A percentile compares a stretch with the other conserved stretches of the same genome.
These are phyloP conservation scores for Xiphorhynchus erythropygius DNA, from an alignment of 2,797 vertebrate species.

Conservation along the genomic window DNA sequence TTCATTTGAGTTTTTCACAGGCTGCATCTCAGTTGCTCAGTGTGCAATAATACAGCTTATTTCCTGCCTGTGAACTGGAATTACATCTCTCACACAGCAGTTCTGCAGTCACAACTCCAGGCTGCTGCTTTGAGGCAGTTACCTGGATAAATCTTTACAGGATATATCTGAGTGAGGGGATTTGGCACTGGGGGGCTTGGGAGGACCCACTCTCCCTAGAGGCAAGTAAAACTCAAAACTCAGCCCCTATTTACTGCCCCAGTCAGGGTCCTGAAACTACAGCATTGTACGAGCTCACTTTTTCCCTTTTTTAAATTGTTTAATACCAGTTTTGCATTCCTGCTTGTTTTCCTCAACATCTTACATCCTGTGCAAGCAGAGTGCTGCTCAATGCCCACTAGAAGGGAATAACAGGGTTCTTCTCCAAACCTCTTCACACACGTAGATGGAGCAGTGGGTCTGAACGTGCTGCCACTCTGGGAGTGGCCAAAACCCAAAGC, in stretches of 20 bases:
- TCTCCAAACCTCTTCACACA: background rate
- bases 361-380: background rate
- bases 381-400: background rate
- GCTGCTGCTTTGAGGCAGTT: background rate
- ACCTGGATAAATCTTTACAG: background rate
- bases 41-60: background rate
- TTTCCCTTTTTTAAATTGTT: fast-evolving
- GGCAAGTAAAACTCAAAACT: background rate
- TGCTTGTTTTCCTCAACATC: background rate
- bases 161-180: background rate
- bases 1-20: background rate
- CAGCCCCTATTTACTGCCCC: too few species aligned
- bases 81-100: background rate
- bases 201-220: background rate
- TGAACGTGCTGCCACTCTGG: background rate
- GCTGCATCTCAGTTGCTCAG: background rate
- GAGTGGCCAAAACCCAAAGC: background rate
- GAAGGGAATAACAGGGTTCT: background rate
- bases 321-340: background rate
- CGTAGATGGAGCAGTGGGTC: background rate
- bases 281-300: fast-evolving
- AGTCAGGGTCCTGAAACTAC: background rate
- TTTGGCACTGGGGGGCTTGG: background rate
- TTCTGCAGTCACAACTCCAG: background rate
- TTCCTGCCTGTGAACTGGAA: background rate